Percentiles rank a stretch among this genome's conserved stretches.
These are phyloP conservation scores for Ochotona princeps DNA, from an alignment of 2,113 vertebrate species.

Conservation along the genomic window DNA sequence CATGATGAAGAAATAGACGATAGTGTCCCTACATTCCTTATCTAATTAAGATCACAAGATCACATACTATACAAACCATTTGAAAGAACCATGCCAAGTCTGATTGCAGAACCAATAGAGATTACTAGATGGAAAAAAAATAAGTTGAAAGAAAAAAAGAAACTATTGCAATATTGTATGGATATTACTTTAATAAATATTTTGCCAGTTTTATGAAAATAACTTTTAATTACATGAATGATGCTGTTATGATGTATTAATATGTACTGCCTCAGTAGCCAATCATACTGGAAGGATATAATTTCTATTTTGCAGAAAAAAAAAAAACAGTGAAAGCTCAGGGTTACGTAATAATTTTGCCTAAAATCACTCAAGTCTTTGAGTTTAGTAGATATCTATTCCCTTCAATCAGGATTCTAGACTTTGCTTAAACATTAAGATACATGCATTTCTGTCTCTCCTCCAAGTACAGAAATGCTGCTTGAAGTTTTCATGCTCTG, in stretches of 20 bases:
- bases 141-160: background rate
- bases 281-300: background rate
- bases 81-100: background rate
- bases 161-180: background rate
- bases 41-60: background rate
- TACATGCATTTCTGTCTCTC: no score
- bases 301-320: background rate
- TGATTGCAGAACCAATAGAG: background rate
- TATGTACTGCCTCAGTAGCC: background rate
- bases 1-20: background rate
- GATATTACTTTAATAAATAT: background rate
- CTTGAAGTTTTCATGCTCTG: background rate
- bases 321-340: background rate
- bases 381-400: background rate
- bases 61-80: background rate
- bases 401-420: background rate
- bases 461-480: background rate
- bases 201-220: background rate
- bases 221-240: background rate
- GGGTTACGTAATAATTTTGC: background rate
- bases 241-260: background rate
- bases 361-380: background rate
- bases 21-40: background rate
- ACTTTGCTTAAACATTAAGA: background rate
- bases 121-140: background rate